Conservation (phyloP, 2,113 vertebrate genomes). For the Coturnix japonica region DNA sequence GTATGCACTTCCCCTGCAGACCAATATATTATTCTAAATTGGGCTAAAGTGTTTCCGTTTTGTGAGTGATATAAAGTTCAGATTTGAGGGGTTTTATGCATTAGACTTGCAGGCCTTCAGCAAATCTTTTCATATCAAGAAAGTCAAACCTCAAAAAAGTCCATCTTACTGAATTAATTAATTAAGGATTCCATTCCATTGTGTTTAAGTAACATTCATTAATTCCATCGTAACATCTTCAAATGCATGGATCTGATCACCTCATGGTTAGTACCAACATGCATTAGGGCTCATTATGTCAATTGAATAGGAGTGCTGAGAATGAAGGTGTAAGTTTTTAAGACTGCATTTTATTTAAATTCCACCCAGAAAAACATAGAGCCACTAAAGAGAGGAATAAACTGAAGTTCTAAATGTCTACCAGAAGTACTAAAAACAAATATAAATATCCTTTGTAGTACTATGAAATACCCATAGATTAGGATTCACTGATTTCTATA, state of each 20-base stretch:
- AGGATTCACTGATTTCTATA: neutral
- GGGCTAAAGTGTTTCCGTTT: conserved; percentile 80
- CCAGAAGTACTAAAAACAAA: neutral
- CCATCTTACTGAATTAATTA: neutral
- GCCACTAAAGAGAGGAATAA: neutral
- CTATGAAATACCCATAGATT: neutral
- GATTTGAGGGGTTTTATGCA: conserved; percentile 67
- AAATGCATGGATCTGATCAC: neutral
- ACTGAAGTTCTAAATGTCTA: neutral
- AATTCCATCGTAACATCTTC: neutral
- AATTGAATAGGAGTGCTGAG: neutral
- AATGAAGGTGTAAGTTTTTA: neutral
- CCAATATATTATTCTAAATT: conserved; percentile 82
- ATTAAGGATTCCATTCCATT: neutral
- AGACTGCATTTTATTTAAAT: neutral
- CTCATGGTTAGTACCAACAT: neutral
- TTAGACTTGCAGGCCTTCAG: neutral
- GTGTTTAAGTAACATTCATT: neutral
- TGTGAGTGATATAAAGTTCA: conserved; percentile 69
- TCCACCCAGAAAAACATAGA: neutral
- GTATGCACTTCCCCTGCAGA: conserved; percentile 77
- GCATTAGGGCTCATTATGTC: neutral
- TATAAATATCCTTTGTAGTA: neutral
- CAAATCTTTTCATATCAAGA: neutral
- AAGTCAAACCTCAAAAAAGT: neutral